Evolutionary conservation across 2,113 vertebrate species (phyloP), one percentile per base, ranked within the genome.

Genomic region (Cygnus atratus): DNA sequence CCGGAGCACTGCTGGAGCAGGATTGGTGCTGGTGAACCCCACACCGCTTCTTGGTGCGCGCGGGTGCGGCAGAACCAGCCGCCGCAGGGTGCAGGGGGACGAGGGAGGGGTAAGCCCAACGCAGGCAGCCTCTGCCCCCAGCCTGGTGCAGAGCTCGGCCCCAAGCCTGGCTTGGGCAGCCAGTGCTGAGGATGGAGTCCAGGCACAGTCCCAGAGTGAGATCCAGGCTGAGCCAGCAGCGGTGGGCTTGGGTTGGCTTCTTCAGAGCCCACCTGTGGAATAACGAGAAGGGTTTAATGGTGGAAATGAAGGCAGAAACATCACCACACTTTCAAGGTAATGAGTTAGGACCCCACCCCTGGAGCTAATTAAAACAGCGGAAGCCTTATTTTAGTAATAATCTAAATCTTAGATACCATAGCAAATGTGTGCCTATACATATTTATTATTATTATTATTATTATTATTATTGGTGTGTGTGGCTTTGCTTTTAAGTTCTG

Each of bases 381-480:
- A 83, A 95, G 88, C 73, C 76, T 76, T 88, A 78, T 92, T 95
- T 87, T 92, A 87, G 80, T 66, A 80, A 87, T 70, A 93, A 94
- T 84, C 88, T 93, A 92, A 90, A 93, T 84, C 73, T 96, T 28
- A 93, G 93, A 75, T 95, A 81, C 65, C 41, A 26, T 10, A 81
- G 68, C 46, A 93, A 78, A 57, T 88, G 9, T 48, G 73, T 67
- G 13, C 6, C 3, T 24, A 50, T 50, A 50, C 25, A 25, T 22
- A 48, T 48, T 5, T 48, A 11, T 79, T 61, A 48, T 44, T 18
- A 44, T 46, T 46, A 44, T 44, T 44, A 44, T 44, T 44, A 19
- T 21, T 72, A 50, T 85, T 52, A 39, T 39, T 39, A 10, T 48
- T 46, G 4, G 24, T 8, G 39, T 73, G 15, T 13, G 35, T 83